These are phyloP conservation scores for Arge pagana DNA, from an alignment of 2,888 invertebrate genomes.

Conservation along the genomic window DNA sequence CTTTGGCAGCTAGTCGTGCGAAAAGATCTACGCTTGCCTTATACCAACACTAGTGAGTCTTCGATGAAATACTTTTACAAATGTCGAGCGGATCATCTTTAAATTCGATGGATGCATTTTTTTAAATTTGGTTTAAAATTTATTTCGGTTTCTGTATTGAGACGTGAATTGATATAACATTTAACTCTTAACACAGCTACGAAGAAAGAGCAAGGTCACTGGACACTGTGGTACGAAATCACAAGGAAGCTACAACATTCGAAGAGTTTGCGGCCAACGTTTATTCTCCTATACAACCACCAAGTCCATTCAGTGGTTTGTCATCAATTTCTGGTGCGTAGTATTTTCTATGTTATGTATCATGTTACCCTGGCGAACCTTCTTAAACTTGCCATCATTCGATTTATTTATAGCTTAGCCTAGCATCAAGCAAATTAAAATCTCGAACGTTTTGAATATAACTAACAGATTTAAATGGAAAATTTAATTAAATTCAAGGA, in stretches of 20 bases:
- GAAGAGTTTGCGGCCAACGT: conserved; percentile 83
- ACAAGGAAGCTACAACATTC: conserved; percentile 87
- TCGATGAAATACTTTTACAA: not conserved
- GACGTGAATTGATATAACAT: conserved; percentile 6
- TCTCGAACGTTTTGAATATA: not conserved
- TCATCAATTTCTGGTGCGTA: conserved; percentile 51
- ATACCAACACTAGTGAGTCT: conserved; percentile 86
- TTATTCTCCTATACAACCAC: conserved; percentile 69
- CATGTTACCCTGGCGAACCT: not conserved
- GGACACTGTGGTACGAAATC: conserved; percentile 81
- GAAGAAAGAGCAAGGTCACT: conserved; percentile 87
- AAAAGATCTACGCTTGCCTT: conserved; percentile 87
- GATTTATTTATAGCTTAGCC: not conserved
- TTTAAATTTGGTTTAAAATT: too few relatives aligned
- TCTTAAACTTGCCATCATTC: not conserved
- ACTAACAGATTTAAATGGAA: not conserved
- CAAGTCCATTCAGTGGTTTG: conserved; percentile 59
- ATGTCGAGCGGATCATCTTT: not conserved
- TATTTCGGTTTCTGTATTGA: conserved; percentile 3
- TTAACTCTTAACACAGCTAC: conserved; percentile 67
- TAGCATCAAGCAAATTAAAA: not conserved
- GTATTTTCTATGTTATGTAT: not conserved
- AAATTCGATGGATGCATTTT: not conserved
- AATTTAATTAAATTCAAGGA: conserved; percentile 36
- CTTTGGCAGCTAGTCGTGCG: conserved; percentile 88